Base-by-base conservation (phyloP, 2,888 invertebrate species). In the Terebella lapidaria region DNA sequence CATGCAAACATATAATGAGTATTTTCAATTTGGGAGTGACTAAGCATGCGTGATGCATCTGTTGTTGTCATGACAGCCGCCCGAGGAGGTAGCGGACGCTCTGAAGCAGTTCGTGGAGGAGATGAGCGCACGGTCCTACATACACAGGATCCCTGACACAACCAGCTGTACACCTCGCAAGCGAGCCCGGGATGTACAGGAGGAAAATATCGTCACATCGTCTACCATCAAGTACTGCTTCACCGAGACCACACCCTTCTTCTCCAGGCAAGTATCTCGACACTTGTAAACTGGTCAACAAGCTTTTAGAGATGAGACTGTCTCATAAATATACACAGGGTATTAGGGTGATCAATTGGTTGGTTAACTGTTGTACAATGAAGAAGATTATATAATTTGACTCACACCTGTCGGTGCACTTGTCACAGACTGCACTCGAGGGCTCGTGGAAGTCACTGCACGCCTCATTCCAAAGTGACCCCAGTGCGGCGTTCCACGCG, bases 401-500 rank as follows among this genome's bases (percentile, higher is more conserved):
- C n/a, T n/a, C n/a, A n/a, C n/a, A n/a, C n/a, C n/a, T n/a, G n/a
- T n/a, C n/a, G n/a, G n/a, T n/a, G n/a, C n/a, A n/a, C n/a, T n/a
- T 35, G 10, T 35, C n/a, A 15, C 42, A 35, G 42, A 35, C 10
- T 35, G n/a, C 10, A 35, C 42, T 15, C 42, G n/a, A 35, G 42
- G 42, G 10, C 10, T 35, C 42, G 42, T 35, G 10, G n/a, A 15
- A 35, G 10, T n/a, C n/a, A 35, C n/a, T 35, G 10, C 10, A 35
- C 42, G n/a, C 42, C 42, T 18, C 5, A 10, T 4, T 20, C 25
- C 15, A 1, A 42, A 3, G 64, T 74, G 5, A 74, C 74, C 1
- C 74, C 74, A 24, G 74, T 74, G 3, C 62, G 74, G 1, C 56
- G 74, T 25, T 74, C 74, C 1, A 74, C 74, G 5, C 62, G 74